Conservation (phyloP, 2,888 invertebrate genomes). For the Eledone cirrhosa region DNA sequence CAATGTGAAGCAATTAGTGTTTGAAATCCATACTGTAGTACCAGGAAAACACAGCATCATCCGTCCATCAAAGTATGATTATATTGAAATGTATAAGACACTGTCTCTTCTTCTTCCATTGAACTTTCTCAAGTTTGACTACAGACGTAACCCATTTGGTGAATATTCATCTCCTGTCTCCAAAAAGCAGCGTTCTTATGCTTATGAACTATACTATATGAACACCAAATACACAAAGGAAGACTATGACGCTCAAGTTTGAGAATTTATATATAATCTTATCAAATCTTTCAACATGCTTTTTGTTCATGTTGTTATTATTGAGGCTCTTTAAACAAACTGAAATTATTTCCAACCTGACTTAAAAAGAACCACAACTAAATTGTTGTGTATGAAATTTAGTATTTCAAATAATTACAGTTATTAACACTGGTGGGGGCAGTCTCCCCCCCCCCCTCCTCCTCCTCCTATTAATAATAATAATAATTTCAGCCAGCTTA, state of each 20-base stretch:
- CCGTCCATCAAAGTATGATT: slow-evolving; percentile 42
- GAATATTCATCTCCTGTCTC: slow-evolving; percentile 43
- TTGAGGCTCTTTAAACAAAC: no score
- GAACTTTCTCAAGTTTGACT: slow-evolving; percentile 54
- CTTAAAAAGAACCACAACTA: no score
- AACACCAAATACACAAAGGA: slow-evolving; percentile 49
- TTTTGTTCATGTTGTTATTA: no score
- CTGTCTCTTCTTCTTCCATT: slow-evolving; percentile 43
- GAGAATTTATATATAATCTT: background rate
- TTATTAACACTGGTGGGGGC: no score
- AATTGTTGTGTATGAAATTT: no score
- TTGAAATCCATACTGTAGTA: slow-evolving; percentile 50
- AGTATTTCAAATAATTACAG: no score
- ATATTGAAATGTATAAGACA: slow-evolving; percentile 47
- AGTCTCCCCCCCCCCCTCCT: no score
- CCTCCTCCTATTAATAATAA: no score
- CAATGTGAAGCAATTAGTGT: slow-evolving; percentile 55
- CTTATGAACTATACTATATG: slow-evolving; percentile 56
- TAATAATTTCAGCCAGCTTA: no score
- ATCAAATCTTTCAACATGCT: no score
- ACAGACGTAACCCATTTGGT: slow-evolving; percentile 54
- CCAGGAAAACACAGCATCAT: slow-evolving; percentile 34
- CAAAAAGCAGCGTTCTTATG: slow-evolving; percentile 41
- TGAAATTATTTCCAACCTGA: no score
- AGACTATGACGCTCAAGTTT: background rate